Conservation (phyloP, 2,888 invertebrate species). For the Xestia sexstrigata region DNA sequence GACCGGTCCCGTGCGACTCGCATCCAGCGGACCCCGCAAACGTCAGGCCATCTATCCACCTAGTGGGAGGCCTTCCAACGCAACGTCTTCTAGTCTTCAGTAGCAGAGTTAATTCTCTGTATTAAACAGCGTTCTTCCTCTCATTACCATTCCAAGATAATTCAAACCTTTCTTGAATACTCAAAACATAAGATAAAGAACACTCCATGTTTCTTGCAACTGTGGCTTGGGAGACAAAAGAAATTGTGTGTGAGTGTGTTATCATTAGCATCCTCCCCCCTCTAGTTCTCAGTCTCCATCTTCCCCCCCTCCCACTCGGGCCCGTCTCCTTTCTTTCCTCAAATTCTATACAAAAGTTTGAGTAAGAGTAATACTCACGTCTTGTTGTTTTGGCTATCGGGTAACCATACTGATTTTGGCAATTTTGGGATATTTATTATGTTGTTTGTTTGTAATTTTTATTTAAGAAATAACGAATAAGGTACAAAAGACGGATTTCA, state of each 20-base stretch:
- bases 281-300: slow-evolving; percentile 24
- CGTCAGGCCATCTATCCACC: too few species aligned
- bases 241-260: slow-evolving; percentile 79
- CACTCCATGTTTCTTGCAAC: slow-evolving; percentile 66
- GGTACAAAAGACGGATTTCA: background rate
- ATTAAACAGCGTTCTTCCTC: background rate
- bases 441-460: background rate
- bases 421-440: slow-evolving; percentile 6
- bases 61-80: too few species aligned
- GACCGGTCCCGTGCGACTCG: too few species aligned
- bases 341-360: slow-evolving; percentile 89
- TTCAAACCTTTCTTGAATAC: slow-evolving; percentile 30
- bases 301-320: slow-evolving; percentile 47
- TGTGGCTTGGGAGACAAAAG: slow-evolving; percentile 74
- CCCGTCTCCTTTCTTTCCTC: slow-evolving; percentile 80
- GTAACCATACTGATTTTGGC: slow-evolving; percentile 58
- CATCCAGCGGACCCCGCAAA: too few species aligned
- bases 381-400: slow-evolving; percentile 80
- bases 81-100: background rate
- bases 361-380: slow-evolving; percentile 88
- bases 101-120: background rate
- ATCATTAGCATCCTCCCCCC: slow-evolving; percentile 75
- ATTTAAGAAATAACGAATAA: background rate
- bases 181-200: slow-evolving; percentile 62
- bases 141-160: slow-evolving; percentile 12